Percentiles rank a stretch among this genome's conserved stretches.
phyloP scores from a whole-genome alignment of 2,797 vertebrate species.

The Discoglossus pictus region DNA sequence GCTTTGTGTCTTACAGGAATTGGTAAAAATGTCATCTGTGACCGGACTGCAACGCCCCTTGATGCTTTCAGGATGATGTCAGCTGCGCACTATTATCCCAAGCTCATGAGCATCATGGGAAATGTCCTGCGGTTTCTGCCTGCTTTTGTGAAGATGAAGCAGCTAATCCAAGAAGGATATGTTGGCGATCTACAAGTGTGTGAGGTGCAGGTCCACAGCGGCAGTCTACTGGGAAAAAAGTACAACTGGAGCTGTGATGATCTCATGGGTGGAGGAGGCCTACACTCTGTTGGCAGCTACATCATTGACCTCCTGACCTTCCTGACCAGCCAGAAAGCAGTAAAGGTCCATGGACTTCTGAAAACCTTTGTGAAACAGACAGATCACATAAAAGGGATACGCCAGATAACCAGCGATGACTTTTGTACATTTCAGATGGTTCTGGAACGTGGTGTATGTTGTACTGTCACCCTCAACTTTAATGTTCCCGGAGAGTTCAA shows the following conservation, averaged over 20 bases:
- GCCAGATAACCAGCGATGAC: conserved; percentile 98
- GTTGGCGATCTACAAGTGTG: conserved; percentile 93
- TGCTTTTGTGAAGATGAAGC: conserved; percentile 94
- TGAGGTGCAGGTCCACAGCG: conserved; percentile 94
- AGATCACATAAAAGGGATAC: conserved; percentile 93
- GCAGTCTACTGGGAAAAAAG: conserved; percentile 94
- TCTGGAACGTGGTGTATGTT: conserved; percentile 91
- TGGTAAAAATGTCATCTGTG: conserved; percentile 97
- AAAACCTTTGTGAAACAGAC: conserved; percentile 98
- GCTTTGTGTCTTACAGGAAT: conserved; percentile 76
- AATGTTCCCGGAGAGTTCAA: conserved; percentile 94
- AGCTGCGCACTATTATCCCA: conserved; percentile 97
- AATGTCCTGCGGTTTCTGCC: conserved; percentile 95
- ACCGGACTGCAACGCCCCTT: conserved; percentile 91
- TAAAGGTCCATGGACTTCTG: conserved; percentile 92
- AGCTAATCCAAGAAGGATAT: conserved; percentile 92
- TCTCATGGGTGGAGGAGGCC: conserved; percentile 94
- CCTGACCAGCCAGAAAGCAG: conserved; percentile 88
- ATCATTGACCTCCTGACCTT: conserved; percentile 97
- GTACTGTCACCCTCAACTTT: conserved; percentile 96
- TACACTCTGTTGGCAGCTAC: conserved; percentile 97
- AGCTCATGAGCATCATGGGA: conserved; percentile 98
- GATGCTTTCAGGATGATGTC: conserved; percentile 98
- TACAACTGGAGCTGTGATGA: conserved; percentile 99
- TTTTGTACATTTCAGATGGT: conserved; percentile 99